phyloP scores from a whole-genome alignment of 2,113 vertebrate species.

The Agelaius phoeniceus region DNA sequence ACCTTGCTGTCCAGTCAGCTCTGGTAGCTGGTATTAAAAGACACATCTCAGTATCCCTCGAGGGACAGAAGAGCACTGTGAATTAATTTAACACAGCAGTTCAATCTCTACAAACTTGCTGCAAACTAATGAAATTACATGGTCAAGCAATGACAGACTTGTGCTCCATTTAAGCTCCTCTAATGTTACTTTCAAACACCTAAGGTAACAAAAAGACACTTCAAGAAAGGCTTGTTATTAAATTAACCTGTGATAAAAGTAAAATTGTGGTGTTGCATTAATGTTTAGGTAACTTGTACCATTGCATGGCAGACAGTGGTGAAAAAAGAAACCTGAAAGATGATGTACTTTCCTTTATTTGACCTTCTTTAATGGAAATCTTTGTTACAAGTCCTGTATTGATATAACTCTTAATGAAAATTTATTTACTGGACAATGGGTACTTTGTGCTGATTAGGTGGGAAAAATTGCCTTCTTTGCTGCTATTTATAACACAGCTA shows the following conservation, averaged over 20 bases:
- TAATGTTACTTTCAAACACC: not conserved
- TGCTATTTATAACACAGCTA: slow-evolving; percentile 23
- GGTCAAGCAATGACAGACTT: slow-evolving; percentile 20
- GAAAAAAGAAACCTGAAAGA: not conserved
- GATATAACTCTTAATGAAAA: slow-evolving; percentile 36
- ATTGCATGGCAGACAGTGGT: not conserved
- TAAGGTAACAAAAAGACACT: not conserved
- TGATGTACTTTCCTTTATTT: not conserved
- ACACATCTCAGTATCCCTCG: not conserved
- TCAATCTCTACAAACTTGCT: slow-evolving; percentile 11
- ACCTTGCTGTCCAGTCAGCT: slow-evolving; percentile 35
- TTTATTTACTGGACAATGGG: slow-evolving; percentile 43
- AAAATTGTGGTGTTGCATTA: not conserved
- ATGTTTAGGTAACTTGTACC: not conserved
- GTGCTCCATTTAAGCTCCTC: not conserved
- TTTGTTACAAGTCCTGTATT: slow-evolving; percentile 2
- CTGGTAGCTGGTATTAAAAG: not conserved
- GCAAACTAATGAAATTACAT: slow-evolving; percentile 53
- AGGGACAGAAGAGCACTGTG: slow-evolving; percentile 35
- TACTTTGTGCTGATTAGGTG: slow-evolving; percentile 13
- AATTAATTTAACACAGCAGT: slow-evolving; percentile 50
- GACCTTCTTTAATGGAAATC: slow-evolving; percentile 10
- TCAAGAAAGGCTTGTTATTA: not conserved
- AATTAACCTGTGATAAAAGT: not conserved
- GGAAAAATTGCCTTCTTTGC: not conserved